Percentiles rank a stretch among this genome's conserved stretches.
phyloP scores from a whole-genome alignment of 1,140 invertebrate species.

The Drosophila tristis region DNA sequence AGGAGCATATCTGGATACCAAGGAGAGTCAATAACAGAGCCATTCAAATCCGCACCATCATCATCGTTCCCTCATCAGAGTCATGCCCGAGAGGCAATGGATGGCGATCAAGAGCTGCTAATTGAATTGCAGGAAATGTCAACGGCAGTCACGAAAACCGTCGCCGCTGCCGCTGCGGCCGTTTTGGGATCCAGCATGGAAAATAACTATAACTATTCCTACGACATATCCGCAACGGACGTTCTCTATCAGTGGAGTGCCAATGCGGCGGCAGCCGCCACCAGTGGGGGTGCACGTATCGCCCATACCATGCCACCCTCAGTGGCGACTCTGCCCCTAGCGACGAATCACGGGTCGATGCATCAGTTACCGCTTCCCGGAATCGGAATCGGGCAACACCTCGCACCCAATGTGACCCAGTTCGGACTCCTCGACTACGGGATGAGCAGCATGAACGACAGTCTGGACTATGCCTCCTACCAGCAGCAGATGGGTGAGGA shows the following conservation, averaged over 20 bases:
- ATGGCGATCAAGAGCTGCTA: slow-evolving; percentile 26
- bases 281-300: slow-evolving; percentile 29
- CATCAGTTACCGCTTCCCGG: slow-evolving; percentile 18
- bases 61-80: too few relatives aligned
- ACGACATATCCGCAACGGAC: slow-evolving; percentile 45
- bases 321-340: slow-evolving; percentile 7
- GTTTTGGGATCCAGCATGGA: slow-evolving; percentile 46
- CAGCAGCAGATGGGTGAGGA: slow-evolving; percentile 46
- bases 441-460: slow-evolving; percentile 37
- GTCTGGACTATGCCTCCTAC: slow-evolving; percentile 54
- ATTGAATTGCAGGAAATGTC: slow-evolving; percentile 49
- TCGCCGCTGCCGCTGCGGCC: slow-evolving; percentile 11
- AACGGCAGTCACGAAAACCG: slow-evolving; percentile 40
- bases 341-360: not conserved
- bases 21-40: too few relatives aligned
- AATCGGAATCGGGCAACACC: not conserved
- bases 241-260: slow-evolving; percentile 62
- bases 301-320: slow-evolving; percentile 27
- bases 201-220: slow-evolving; percentile 41
- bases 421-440: slow-evolving; percentile 57
- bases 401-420: slow-evolving; percentile 46
- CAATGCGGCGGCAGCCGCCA: slow-evolving; percentile 29
- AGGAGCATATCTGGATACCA: too few relatives aligned
- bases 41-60: too few relatives aligned
- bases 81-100: slow-evolving; percentile 15